phyloP scores from a whole-genome alignment of 2,888 invertebrate species.

The Rambutsinella grinnellia region DNA sequence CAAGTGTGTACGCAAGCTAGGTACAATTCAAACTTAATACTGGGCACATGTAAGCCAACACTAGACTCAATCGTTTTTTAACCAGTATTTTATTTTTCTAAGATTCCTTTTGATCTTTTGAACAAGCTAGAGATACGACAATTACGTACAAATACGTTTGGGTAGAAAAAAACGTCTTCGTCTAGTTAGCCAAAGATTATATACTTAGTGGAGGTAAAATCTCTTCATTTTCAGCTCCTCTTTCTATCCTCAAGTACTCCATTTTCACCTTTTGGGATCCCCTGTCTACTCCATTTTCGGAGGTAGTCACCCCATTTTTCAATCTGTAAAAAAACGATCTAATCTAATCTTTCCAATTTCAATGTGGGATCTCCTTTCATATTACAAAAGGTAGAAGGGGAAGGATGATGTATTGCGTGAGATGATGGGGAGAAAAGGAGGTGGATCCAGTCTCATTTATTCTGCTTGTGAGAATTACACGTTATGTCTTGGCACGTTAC shows the following conservation, averaged over 20 bases:
- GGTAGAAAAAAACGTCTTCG: not conserved
- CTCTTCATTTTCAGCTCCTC: not conserved
- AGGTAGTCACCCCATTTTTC: not conserved
- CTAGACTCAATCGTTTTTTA: too few relatives aligned
- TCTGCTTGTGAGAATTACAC: slow-evolving; percentile 34
- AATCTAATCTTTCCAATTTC: not conserved
- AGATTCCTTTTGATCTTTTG: too few relatives aligned
- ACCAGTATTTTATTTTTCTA: too few relatives aligned
- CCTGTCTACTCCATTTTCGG: not conserved
- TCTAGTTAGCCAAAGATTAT: not conserved
- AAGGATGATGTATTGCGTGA: not conserved
- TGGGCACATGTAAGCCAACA: too few relatives aligned
- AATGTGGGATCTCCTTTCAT: not conserved
- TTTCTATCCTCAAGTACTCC: not conserved
- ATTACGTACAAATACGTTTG: too few relatives aligned
- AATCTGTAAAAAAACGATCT: not conserved
- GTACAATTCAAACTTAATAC: too few relatives aligned
- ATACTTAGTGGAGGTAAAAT: not conserved
- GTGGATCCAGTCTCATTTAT: slow-evolving; percentile 8
- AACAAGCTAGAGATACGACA: too few relatives aligned
- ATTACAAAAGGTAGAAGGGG: not conserved
- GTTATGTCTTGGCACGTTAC: slow-evolving; percentile 17
- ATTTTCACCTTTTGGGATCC: not conserved
- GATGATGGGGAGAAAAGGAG: slow-evolving; percentile 19
- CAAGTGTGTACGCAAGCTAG: too few relatives aligned